Percentiles rank a stretch among this genome's conserved stretches.
These are phyloP conservation scores for Atta texana DNA, from an alignment of 1,140 invertebrate species.

Conservation along the genomic window DNA sequence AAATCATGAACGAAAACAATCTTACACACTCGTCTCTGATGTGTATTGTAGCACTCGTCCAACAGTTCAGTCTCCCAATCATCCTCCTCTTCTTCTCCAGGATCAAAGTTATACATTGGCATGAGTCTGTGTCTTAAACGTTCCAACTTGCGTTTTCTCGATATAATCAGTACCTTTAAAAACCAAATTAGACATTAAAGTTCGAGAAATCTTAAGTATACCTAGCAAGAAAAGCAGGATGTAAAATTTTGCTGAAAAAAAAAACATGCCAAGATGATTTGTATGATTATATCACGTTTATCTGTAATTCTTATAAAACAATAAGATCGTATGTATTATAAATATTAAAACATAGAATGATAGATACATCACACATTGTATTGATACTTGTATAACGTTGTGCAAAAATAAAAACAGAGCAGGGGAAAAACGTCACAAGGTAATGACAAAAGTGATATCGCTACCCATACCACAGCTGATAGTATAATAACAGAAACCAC, in stretches of 20 bases:
- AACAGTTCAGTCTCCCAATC: slow-evolving; percentile 89
- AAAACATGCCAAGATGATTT: not conserved
- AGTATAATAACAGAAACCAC: slow-evolving; percentile 85
- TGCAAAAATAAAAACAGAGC: slow-evolving; percentile 37
- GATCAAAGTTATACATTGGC: slow-evolving; percentile 90
- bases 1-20: not conserved
- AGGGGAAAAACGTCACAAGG: slow-evolving; percentile 48
- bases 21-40: slow-evolving; percentile 83
- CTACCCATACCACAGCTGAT: slow-evolving; percentile 84
- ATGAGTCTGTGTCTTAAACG: slow-evolving; percentile 88
- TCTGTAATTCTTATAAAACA: not conserved
- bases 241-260: slow-evolving; percentile 20
- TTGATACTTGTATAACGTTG: not conserved
- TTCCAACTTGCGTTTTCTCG: slow-evolving; percentile 87
- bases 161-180: slow-evolving; percentile 85
- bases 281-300: not conserved
- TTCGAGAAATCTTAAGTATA: not conserved
- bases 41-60: slow-evolving; percentile 83
- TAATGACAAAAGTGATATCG: slow-evolving; percentile 73
- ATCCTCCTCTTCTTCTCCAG: slow-evolving; percentile 87
- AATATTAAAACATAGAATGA: not conserved
- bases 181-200: not conserved
- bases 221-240: slow-evolving; percentile 57
- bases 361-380: not conserved
- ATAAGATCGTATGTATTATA: not conserved